Conservation (phyloP, 2,888 invertebrate genomes). For the Drosophila mulleri region DNA sequence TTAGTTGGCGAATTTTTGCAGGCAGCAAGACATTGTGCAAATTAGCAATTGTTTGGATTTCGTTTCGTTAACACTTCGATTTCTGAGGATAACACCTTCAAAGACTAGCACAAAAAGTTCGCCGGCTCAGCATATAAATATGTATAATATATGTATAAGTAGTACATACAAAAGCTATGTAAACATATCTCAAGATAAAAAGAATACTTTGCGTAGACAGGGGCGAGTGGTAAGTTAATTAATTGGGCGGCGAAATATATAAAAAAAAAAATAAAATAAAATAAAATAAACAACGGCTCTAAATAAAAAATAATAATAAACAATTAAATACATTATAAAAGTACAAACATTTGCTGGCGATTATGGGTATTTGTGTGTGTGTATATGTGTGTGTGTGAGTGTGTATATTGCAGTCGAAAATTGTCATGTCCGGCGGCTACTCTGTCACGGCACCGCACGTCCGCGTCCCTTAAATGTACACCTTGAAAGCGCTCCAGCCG, state of each 20-base stretch:
- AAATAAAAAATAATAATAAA: slow-evolving; percentile 72
- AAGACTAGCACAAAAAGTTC: slow-evolving; percentile 73
- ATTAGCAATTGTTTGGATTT: slow-evolving; percentile 55
- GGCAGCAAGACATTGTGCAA: slow-evolving; percentile 61
- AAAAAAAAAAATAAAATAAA: slow-evolving; percentile 15
- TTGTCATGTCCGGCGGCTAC: slow-evolving; percentile 54
- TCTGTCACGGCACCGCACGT: slow-evolving; percentile 67
- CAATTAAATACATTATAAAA: slow-evolving; percentile 77
- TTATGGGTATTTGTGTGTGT: slow-evolving; percentile 12
- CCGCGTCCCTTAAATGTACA: slow-evolving; percentile 60
- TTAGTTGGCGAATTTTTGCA: slow-evolving; percentile 68
- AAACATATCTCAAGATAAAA: slow-evolving; percentile 48
- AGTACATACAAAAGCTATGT: slow-evolving; percentile 57
- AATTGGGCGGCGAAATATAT: slow-evolving; percentile 48
- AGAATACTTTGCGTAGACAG: slow-evolving; percentile 72
- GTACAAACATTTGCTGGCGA: slow-evolving; percentile 67
- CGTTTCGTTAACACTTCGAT: slow-evolving; percentile 38
- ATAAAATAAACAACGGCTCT: slow-evolving; percentile 58
- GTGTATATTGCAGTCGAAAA: slow-evolving; percentile 56
- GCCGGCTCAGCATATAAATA: slow-evolving; percentile 71
- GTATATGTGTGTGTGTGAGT: slow-evolving; percentile 14
- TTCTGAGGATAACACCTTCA: slow-evolving; percentile 60
- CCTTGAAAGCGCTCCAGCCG: slow-evolving; percentile 97
- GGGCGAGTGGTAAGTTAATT: slow-evolving; percentile 50
- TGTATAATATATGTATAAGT: slow-evolving; percentile 36